phyloP scores from a whole-genome alignment of 2,113 vertebrate species.

The Alectura lathami region DNA sequence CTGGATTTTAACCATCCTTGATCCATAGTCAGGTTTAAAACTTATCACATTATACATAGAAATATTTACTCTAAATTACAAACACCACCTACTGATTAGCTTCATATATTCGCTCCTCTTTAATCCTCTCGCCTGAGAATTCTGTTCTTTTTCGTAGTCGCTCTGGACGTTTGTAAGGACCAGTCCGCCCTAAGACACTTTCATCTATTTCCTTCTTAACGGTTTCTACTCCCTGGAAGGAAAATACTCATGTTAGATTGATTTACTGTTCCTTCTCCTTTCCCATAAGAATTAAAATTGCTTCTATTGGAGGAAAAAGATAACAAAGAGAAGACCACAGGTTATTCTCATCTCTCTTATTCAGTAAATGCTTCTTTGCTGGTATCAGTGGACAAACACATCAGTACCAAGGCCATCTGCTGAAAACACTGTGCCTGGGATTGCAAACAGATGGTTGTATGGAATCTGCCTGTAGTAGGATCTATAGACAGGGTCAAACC shows the following conservation, averaged over 20 bases:
- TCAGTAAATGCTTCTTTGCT: not conserved
- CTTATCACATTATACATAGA: not conserved
- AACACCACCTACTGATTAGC: constrained; percentile 87
- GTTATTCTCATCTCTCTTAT: not conserved
- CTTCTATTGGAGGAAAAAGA: not conserved
- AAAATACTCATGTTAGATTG: not conserved
- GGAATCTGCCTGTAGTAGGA: not conserved
- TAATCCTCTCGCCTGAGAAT: constrained; percentile 83
- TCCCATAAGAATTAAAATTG: not conserved
- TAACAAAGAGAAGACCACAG: accelerated
- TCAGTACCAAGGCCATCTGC: not conserved
- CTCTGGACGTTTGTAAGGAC: constrained; percentile 87
- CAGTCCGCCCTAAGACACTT: constrained; percentile 85
- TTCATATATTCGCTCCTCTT: constrained; percentile 84
- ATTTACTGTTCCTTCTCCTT: accelerated
- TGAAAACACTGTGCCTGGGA: not conserved
- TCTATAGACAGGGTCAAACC: not conserved
- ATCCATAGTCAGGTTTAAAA: not conserved
- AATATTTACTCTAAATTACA: accelerated
- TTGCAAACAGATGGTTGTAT: not conserved
- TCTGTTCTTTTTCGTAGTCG: constrained; percentile 90
- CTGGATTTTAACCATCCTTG: not conserved
- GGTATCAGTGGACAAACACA: not conserved
- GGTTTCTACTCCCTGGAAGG: constrained; percentile 86
- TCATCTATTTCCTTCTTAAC: constrained; percentile 92